Base-by-base conservation (phyloP, 2,888 invertebrate species). In the Teinopalpus imperialis region DNA sequence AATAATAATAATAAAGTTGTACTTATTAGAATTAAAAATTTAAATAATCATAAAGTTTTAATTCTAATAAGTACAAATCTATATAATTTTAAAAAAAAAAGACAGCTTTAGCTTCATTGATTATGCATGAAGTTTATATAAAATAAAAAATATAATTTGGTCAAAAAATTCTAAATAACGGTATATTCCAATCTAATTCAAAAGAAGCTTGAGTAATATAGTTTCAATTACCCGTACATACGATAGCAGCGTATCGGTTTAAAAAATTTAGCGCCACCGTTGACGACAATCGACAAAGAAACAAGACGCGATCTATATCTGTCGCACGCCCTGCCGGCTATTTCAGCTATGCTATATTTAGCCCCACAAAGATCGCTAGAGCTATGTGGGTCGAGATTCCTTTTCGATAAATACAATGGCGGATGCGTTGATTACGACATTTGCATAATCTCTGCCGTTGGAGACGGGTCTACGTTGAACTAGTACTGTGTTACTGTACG, bases 351-450 rank as follows among this genome's bases (percentile, higher is more conserved):
- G 40, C 77, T 81, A 82, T 66, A 61, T 62, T 68, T 80, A 80
- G 29, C 40, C 34, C 50, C 61, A 65, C 69, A 76, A 76, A 74
- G 72, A 74, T 61, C 56, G 59, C 51, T 53, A 48, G 51, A 9
- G 55, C 66, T 59, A 80, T 81, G 77, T 81, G 81, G 81, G 80
- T 81, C 81, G 80, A 61, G 63, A 75, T 74, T 71, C 75, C 69
- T 68, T 68, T 44, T 40, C 50, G 49, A 52, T 54, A 51, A 51
- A 48, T 43, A 54, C 56, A 57, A 54, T 57, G 48, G 58, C 56
- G 57, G 59, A 57, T 58, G 49, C 47, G 20, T 10, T 27, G 32
- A 27, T 32, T 26, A 46, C 52, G 55, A 53, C 57, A 55, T 57
- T 63, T 57, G 57, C 57, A 53, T 58, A 52, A 61, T 49, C 8